phyloP scores from a whole-genome alignment of 2,888 invertebrate species.

The Aphodius sticticus region DNA sequence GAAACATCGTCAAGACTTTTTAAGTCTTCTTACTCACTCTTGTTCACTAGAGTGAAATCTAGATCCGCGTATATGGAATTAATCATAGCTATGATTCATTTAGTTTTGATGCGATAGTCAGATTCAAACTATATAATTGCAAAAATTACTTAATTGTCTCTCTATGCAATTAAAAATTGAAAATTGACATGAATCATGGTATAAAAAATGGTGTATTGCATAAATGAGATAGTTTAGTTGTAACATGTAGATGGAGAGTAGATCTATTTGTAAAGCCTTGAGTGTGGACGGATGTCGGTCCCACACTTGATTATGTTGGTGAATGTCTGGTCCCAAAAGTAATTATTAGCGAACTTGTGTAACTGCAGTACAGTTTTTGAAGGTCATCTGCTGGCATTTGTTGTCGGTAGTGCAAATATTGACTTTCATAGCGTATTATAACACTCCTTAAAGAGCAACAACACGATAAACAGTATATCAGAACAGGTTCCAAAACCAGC shows the following conservation, averaged over 20 bases:
- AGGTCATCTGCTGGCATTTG: neutral
- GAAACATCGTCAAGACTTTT: neutral
- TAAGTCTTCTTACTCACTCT: neutral
- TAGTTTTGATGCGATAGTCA: too few relatives aligned
- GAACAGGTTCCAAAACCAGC: neutral
- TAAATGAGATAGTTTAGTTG: neutral
- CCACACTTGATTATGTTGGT: neutral
- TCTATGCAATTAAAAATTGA: neutral
- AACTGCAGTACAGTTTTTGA: neutral
- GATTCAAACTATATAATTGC: too few relatives aligned
- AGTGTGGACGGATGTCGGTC: neutral
- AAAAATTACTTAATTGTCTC: too few relatives aligned
- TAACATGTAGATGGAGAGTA: neutral
- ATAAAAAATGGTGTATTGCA: neutral
- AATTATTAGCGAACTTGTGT: neutral
- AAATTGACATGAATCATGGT: neutral
- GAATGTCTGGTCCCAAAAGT: neutral
- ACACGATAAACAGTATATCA: neutral
- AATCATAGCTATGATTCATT: too few relatives aligned
- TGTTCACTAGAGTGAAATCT: neutral
- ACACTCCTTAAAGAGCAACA: neutral
- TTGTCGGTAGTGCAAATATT: neutral
- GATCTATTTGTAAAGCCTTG: neutral
- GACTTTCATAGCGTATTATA: neutral
- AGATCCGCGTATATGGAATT: too few relatives aligned